These are phyloP conservation scores for Zaprionus camerounensis DNA, from an alignment of 1,140 invertebrate species.

Conservation along the genomic window DNA sequence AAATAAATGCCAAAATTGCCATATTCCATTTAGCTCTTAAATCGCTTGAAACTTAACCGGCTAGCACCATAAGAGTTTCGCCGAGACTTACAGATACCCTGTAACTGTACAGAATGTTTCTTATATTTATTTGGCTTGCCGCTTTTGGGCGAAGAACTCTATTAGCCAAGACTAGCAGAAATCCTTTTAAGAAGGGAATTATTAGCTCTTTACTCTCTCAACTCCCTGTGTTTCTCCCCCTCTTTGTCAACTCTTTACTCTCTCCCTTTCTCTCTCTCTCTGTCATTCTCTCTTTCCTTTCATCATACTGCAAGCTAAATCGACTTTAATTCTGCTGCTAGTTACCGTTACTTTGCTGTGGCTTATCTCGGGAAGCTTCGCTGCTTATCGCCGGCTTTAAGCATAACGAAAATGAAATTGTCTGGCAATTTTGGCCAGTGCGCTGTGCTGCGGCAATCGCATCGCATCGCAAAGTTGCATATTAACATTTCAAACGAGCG, in stretches of 20 bases:
- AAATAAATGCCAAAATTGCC: too few species aligned
- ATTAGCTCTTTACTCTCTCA: too few species aligned
- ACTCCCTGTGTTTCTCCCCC: too few species aligned
- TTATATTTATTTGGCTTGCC: too few species aligned
- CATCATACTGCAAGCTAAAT: not conserved
- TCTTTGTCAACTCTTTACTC: not conserved
- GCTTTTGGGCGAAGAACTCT: too few species aligned
- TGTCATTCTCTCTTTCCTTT: too few species aligned
- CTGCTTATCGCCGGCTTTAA: conserved; percentile 51
- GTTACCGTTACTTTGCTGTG: conserved; percentile 5
- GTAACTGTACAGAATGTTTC: too few species aligned
- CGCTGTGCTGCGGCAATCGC: conserved; percentile 64
- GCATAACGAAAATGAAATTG: conserved; percentile 76
- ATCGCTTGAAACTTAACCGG: too few species aligned
- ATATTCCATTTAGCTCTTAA: too few species aligned
- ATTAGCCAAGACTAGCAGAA: too few species aligned
- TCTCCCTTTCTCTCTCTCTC: not conserved
- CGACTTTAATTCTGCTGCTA: not conserved
- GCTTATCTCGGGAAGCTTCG: not conserved
- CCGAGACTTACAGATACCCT: not conserved
- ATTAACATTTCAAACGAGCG: conserved; percentile 81
- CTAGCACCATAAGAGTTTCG: too few species aligned
- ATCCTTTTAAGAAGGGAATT: too few species aligned
- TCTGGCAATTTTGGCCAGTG: conserved; percentile 64
- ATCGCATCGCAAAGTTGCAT: conserved; percentile 68